Evolutionary conservation across 1,140 invertebrate species (phyloP).

Genomic region (Riptortus pedestris): DNA sequence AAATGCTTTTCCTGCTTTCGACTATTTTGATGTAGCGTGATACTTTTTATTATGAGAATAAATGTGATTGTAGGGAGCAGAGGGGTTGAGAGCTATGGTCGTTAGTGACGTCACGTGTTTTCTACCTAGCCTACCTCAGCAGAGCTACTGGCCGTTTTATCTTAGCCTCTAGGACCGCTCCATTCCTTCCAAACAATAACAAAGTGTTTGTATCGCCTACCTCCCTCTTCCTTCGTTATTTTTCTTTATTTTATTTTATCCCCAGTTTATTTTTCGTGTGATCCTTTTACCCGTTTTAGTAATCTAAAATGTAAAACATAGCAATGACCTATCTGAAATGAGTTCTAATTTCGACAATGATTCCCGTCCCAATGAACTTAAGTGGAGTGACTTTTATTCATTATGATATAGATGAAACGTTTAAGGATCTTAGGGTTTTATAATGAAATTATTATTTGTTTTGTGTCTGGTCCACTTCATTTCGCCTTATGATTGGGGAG

Average conservation of each 20-base stretch:
- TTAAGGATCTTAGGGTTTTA: background rate
- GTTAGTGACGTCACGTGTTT: too few species aligned
- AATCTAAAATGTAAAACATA: too few species aligned
- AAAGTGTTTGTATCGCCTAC: background rate
- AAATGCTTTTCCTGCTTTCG: too few species aligned
- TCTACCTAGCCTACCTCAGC: too few species aligned
- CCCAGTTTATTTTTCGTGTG: background rate
- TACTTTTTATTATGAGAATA: too few species aligned
- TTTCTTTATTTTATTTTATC: background rate
- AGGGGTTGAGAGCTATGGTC: too few species aligned
- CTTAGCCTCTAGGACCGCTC: background rate
- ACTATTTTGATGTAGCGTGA: too few species aligned
- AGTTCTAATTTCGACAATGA: background rate
- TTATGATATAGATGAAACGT: slow-evolving; percentile 2
- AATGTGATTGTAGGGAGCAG: too few species aligned
- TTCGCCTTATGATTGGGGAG: background rate
- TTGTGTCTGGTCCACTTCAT: slow-evolving; percentile 2
- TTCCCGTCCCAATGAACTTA: background rate
- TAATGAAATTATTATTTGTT: slow-evolving; percentile 10
- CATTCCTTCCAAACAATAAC: background rate
- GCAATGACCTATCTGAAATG: too few species aligned
- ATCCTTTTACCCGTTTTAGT: too few species aligned
- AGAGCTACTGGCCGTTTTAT: too few species aligned
- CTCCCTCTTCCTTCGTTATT: background rate
- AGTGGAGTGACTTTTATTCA: background rate